Evolutionary conservation across 37 sponge, comb jelly and placozoan species (phyloP).

Genomic region (Chondrosia reniformis): DNA sequence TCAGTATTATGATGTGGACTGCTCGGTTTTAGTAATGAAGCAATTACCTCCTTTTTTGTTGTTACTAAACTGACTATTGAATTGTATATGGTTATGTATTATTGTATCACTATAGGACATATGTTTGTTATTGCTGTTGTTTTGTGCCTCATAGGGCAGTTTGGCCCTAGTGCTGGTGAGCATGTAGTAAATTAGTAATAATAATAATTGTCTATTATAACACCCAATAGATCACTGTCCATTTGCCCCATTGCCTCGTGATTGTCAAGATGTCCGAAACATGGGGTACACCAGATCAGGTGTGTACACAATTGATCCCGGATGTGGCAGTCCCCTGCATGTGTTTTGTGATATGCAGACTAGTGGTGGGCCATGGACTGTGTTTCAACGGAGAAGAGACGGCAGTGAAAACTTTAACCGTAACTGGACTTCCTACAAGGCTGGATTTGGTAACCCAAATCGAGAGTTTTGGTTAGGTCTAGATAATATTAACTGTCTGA

Average conservation of each 20-base stretch:
- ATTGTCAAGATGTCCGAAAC: not conserved
- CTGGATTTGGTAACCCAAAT: conserved; percentile 19
- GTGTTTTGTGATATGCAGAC: conserved; percentile 28
- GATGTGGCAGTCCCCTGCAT: conserved; percentile 7
- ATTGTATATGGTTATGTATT: no score
- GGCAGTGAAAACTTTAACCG: conserved; percentile 21
- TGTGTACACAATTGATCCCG: not conserved
- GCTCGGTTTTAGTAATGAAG: no score
- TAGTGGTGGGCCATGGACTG: conserved; percentile 15
- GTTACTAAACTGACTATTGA: no score
- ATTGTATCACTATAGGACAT: no score
- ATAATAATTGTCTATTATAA: no score
- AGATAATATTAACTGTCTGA: conserved; percentile 17
- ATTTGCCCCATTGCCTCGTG: not conserved
- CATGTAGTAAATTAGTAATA: no score
- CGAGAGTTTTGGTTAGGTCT: conserved; percentile 26
- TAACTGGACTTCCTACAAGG: conserved; percentile 5
- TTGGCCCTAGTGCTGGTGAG: no score
- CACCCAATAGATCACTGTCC: no score
- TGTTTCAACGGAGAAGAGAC: conserved; percentile 22
- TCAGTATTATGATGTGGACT: no score
- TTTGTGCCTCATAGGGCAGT: no score
- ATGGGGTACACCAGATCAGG: not conserved
- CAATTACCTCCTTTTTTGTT: no score
- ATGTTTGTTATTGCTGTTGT: no score